Evolutionary conservation across 2,888 invertebrate species (phyloP).

Genomic region (Creontiades dilutus): DNA sequence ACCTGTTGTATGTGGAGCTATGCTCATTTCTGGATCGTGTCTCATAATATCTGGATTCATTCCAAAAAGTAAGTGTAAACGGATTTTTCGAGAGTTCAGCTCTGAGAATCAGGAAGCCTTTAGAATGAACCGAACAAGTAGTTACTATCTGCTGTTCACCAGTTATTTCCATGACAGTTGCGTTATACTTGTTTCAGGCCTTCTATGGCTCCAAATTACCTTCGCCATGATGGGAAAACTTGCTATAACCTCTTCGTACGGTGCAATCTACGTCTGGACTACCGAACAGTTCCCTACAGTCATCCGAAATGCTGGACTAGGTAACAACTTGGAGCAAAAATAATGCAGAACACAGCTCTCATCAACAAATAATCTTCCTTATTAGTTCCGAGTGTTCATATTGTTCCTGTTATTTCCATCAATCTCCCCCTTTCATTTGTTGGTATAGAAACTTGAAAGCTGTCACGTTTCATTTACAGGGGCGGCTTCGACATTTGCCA

Average conservation of each 20-base stretch:
- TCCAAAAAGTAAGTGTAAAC: slow-evolving; percentile 79
- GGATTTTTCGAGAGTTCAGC: too few relatives aligned
- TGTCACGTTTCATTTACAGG: slow-evolving; percentile 76
- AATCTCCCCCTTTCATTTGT: too few relatives aligned
- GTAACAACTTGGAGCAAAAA: neutral
- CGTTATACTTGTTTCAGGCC: slow-evolving; percentile 78
- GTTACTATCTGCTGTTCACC: neutral
- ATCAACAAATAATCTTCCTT: too few relatives aligned
- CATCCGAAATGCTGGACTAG: slow-evolving; percentile 83
- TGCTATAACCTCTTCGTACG: slow-evolving; percentile 86
- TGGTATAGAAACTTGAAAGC: too few relatives aligned
- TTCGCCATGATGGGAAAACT: slow-evolving; percentile 87
- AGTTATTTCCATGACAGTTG: too few relatives aligned
- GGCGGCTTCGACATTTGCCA: slow-evolving; percentile 83
- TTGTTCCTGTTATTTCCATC: neutral
- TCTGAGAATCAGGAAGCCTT: too few relatives aligned
- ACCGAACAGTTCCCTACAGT: slow-evolving; percentile 88
- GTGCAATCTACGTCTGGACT: slow-evolving; percentile 86
- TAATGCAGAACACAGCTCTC: too few relatives aligned
- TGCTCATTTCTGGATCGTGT: slow-evolving; percentile 83
- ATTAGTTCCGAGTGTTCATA: too few relatives aligned
- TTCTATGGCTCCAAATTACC: slow-evolving; percentile 81
- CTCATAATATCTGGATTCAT: slow-evolving; percentile 82
- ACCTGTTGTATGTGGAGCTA: slow-evolving; percentile 84
- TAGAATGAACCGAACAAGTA: neutral